A percentile compares a stretch with the other conserved stretches of the same genome.
These are phyloP conservation scores for Achroia grisella DNA, from an alignment of 1,140 invertebrate genomes.

Conservation along the genomic window DNA sequence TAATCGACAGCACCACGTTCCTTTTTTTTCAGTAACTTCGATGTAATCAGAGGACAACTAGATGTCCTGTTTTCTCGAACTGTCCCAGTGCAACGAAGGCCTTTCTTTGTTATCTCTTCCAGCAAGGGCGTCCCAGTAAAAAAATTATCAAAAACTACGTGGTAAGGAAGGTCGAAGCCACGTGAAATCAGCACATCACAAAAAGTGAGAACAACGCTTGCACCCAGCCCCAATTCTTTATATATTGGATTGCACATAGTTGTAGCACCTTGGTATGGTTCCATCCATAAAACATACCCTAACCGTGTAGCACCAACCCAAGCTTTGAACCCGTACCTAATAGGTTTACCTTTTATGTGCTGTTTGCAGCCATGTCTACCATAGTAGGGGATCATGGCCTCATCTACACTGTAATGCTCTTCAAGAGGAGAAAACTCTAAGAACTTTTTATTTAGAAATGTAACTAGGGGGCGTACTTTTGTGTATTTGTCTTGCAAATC, in stretches of 20 bases:
- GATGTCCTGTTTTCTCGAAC: no score
- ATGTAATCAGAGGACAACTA: no score
- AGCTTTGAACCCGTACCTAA: constrained; percentile 65
- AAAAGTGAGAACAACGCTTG: constrained; percentile 34
- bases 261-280: constrained; percentile 39
- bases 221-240: constrained; percentile 36
- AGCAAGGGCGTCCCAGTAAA: no score
- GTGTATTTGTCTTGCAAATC: no score
- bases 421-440: constrained; percentile 49
- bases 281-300: constrained; percentile 39
- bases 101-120: no score
- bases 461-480: constrained; percentile 36
- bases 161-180: constrained; percentile 27
- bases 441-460: constrained; percentile 47
- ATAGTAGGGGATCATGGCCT: constrained; percentile 71
- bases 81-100: no score
- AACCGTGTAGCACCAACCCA: constrained; percentile 49
- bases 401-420: constrained; percentile 61
- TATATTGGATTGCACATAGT: constrained; percentile 31
- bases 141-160: constrained; percentile 37
- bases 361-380: constrained; percentile 66
- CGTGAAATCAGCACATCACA: constrained; percentile 32
- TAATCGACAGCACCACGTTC: no score
- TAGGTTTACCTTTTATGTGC: no score
- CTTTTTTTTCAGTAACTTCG: no score